Percentiles rank a stretch among this genome's conserved stretches.
phyloP scores from a whole-genome alignment of 64 coral and sea anemone genomes.

The Hydrozoanthus tunicans region DNA sequence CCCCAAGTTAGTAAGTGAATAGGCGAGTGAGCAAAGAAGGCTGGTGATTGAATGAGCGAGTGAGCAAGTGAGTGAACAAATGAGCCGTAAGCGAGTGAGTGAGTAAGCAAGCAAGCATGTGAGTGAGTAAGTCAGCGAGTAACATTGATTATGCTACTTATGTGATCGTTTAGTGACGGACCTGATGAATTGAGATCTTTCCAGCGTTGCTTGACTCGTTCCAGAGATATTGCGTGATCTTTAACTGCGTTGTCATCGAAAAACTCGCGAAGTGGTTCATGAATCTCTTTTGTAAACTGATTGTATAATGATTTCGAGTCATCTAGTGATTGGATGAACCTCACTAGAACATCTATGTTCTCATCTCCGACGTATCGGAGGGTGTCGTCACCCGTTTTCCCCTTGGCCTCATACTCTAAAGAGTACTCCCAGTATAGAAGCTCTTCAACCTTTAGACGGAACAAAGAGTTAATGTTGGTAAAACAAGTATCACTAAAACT shows the following conservation, averaged over 20 bases:
- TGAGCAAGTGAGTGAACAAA: too few relatives aligned
- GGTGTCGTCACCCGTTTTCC: background rate
- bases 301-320: conserved; percentile 65
- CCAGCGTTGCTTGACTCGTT: conserved; percentile 63
- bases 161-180: background rate
- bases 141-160: background rate
- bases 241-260: conserved; percentile 58
- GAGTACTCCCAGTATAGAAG: conserved; percentile 71
- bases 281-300: conserved; percentile 67
- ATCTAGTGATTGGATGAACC: conserved; percentile 61
- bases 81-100: too few relatives aligned
- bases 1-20: too few relatives aligned
- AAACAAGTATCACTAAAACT: too few relatives aligned
- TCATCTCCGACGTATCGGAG: background rate
- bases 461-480: background rate
- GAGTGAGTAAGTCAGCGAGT: too few relatives aligned
- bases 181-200: conserved; percentile 56
- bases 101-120: too few relatives aligned
- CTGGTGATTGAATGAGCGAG: too few relatives aligned
- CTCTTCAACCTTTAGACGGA: conserved; percentile 47
- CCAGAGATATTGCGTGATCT: conserved; percentile 17
- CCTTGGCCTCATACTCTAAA: conserved; percentile 13
- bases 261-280: conserved; percentile 61
- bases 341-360: conserved; percentile 70
- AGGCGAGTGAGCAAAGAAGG: too few relatives aligned